Base-by-base conservation (phyloP, 2,797 vertebrate genomes). In the Gallinago nigripennis region DNA sequence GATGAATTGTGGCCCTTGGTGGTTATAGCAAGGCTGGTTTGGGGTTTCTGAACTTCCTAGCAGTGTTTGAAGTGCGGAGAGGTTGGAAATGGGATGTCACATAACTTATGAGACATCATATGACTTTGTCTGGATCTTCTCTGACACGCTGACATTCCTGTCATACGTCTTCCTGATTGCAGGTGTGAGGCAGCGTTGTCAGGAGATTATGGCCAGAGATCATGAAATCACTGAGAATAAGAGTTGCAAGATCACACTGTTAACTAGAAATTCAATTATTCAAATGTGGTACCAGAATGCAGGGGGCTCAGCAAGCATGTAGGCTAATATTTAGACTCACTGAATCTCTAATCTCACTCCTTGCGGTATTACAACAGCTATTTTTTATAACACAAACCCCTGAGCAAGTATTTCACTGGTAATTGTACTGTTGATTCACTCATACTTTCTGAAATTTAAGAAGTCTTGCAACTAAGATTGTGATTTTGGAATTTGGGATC, bases 401-500 rank as follows among this genome's bases (percentile, higher is more conserved):
- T 2, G 0, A 45, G 48, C 35, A 94, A 95, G 73, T 93, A 86
- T 94, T 94, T 91, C 64, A 82, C 30, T 96, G 92, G 81, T 91
- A 78, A 79, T 93, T 82, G 72, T 94, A 53, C 60, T 83, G 37
- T 89, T 46, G 25, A 76, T 88, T 94, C 61, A 66, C 68, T 64
- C 70, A 23, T 3, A 57, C 25, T 21, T 89, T 77, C 60, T 21
- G 24, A 71, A 91, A 80, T 91, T 86, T 95, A 70, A 96, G 93
- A 96, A 95, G 91, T 86, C 85, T 57, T 66, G 43, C 7, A 23
- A 92, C 68, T 86, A 60, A 88, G 91, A 94, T 95, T 95, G 78
- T 93, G 61, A 96, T 97, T 98, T 96, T 95, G 94, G 95, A 97
- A 96, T 97, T 93, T 73, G 70, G 94, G 94, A 86, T 95, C 93